Percentiles rank a stretch among this genome's conserved stretches.
These are phyloP conservation scores for Epizoanthus stellaris DNA, from an alignment of 92 coral and sea anemone genomes.

Conservation along the genomic window DNA sequence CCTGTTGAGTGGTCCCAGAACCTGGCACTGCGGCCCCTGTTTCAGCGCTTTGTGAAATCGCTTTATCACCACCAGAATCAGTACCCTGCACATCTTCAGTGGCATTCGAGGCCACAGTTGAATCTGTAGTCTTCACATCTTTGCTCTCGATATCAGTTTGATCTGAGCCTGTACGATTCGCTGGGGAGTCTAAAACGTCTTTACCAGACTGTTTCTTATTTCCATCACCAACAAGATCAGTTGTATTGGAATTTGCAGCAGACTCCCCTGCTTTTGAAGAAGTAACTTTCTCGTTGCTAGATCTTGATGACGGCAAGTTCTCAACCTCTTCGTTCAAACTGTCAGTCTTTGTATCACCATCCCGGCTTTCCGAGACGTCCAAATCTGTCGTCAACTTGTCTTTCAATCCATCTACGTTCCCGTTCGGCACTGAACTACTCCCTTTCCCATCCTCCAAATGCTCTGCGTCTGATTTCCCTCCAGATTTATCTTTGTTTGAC, in stretches of 20 bases:
- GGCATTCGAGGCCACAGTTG: neutral
- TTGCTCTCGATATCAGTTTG: neutral
- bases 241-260: neutral
- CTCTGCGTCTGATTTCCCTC: conserved; percentile 1
- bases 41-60: conserved; percentile 15
- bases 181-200: neutral
- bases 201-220: neutral
- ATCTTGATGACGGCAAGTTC: no score
- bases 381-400: no score
- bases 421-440: no score
- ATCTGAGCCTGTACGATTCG: neutral
- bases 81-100: neutral
- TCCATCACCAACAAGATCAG: conserved; percentile 4
- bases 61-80: conserved; percentile 35
- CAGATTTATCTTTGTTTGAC: conserved; percentile 19
- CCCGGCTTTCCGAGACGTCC: no score
- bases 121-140: neutral
- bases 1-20: neutral
- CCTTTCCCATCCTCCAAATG: neutral
- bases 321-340: neutral
- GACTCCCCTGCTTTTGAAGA: no score
- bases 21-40: neutral
- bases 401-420: no score
- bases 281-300: no score
- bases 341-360: no score